Percentiles rank a stretch among this genome's conserved stretches.
phyloP scores from a whole-genome alignment of 2,888 invertebrate genomes.

The Hydroisotoma schaefferi region DNA sequence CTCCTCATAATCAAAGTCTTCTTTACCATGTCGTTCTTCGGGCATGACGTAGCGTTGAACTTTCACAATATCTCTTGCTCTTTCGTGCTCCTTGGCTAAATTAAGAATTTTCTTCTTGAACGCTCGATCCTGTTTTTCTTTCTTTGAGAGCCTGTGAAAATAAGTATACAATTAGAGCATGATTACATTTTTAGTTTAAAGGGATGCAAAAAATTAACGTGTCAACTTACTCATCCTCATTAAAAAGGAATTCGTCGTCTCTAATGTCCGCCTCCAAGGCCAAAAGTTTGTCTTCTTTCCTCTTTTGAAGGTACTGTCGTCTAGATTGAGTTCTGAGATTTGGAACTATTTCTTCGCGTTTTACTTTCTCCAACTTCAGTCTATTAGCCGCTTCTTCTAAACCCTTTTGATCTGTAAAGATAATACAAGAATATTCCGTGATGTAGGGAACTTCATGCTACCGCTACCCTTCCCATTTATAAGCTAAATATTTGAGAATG shows the following conservation, averaged over 20 bases:
- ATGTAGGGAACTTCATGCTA: not conserved
- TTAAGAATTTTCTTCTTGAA: slow-evolving; percentile 86
- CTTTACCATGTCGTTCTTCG: slow-evolving; percentile 56
- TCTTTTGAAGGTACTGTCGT: slow-evolving; percentile 87
- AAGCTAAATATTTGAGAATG: not conserved
- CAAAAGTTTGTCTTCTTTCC: slow-evolving; percentile 92
- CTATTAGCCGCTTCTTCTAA: slow-evolving; percentile 80
- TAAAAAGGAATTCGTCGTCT: slow-evolving; percentile 94
- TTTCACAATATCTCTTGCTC: slow-evolving; percentile 86
- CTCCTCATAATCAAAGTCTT: slow-evolving; percentile 58
- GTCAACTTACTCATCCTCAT: slow-evolving; percentile 74
- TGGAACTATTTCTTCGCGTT: slow-evolving; percentile 80
- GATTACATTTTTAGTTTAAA: not conserved
- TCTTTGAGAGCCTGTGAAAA: slow-evolving; percentile 68
- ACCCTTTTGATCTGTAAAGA: slow-evolving; percentile 61
- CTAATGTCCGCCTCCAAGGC: slow-evolving; percentile 91
- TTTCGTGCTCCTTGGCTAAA: slow-evolving; percentile 92
- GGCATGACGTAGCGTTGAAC: slow-evolving; percentile 95
- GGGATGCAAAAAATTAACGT: no score
- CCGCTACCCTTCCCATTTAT: not conserved
- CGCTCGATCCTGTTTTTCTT: slow-evolving; percentile 77
- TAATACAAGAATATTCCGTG: not conserved
- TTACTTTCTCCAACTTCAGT: slow-evolving; percentile 79
- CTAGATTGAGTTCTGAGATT: slow-evolving; percentile 86
- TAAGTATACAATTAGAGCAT: not conserved